phyloP scores from a whole-genome alignment of 1,140 invertebrate genomes.

The Bombus difficillimus region DNA sequence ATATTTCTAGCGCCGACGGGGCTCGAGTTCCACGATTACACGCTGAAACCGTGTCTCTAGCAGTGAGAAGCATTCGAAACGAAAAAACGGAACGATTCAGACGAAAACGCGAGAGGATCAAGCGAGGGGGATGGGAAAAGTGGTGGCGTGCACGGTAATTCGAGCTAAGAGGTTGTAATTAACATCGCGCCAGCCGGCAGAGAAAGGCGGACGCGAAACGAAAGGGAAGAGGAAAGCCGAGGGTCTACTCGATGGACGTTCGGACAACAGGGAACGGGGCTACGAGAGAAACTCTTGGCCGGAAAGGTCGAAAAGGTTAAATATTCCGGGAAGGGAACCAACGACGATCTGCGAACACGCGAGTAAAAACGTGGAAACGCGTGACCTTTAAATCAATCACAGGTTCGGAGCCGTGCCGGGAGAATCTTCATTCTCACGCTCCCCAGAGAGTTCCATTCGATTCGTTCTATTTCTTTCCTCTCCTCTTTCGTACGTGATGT shows the following conservation, averaged over 20 bases:
- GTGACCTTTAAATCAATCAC: slow-evolving; percentile 51
- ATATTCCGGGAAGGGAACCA: slow-evolving; percentile 54
- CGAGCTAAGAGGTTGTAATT: slow-evolving; percentile 62
- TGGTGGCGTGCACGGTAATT: slow-evolving; percentile 64
- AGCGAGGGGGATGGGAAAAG: slow-evolving; percentile 17
- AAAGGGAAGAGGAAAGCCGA: slow-evolving; percentile 16
- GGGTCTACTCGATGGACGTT: not conserved
- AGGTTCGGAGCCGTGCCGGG: not conserved
- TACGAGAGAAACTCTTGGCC: slow-evolving; percentile 18
- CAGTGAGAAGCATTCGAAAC: not conserved
- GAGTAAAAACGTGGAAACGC: slow-evolving; percentile 49
- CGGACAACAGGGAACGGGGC: not conserved
- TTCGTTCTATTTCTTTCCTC: not conserved
- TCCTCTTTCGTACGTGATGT: not conserved
- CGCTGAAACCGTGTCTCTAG: not conserved
- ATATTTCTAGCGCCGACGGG: not conserved
- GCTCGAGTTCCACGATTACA: not conserved
- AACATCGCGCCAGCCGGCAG: slow-evolving; percentile 39
- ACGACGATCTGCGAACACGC: slow-evolving; percentile 23
- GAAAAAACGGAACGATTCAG: not conserved
- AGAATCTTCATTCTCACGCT: slow-evolving; percentile 27
- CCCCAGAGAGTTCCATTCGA: not conserved
- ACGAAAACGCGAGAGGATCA: slow-evolving; percentile 3
- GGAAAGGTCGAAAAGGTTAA: slow-evolving; percentile 60
- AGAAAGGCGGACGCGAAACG: slow-evolving; percentile 38